Base-by-base conservation (phyloP, 2,888 invertebrate genomes). In the Microctonus brassicae region DNA sequence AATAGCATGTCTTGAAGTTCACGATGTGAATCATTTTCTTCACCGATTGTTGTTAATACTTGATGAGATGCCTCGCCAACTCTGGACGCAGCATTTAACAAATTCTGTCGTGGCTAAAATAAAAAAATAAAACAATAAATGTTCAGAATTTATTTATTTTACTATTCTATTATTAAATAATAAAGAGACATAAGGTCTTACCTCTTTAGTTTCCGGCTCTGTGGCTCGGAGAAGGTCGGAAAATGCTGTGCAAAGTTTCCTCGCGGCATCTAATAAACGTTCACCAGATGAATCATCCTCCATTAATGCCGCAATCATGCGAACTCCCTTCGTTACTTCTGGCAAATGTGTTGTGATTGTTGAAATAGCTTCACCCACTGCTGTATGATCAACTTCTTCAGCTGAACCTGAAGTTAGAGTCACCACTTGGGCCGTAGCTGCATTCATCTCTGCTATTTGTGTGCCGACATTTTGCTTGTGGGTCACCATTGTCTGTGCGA, bases 381-480 rank as follows among this genome's bases (percentile, higher is more conserved):
- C 97, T 4, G 95, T 95, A 86, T 97, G 96, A 88, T 98, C 98
- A 9, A 98, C 95, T 80, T 98, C 97, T 77, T 97, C 96, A 0
- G 93, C 93, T 0, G 93, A 90, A 3, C 93, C 93, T 2, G 94
- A 94, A 0, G 97, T 97, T 70, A 95, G 90, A 0, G 97, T 97
- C 71, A 98, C 95, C 63, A 98, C 95, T 88, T 98, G 97, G 9
- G 99, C 99, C 0, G 99, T 99, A 69, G 99, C 99, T 0, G 99
- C 99, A 89, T 97, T 99, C 98, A 99, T 99, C 72, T 98, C 98
- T 5, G 98, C 98, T 81, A 99, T 94, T 88, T 99, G 97, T 66
- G 97, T 97, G 77, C 96, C 96, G 70, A 99, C 97, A 79, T 95
- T 97, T 89, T 99, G 98, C 88, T 97, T 96, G 88, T 96, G 96